Base-by-base conservation (phyloP, 2,888 invertebrate genomes). In the Agriopis aurantiaria region DNA sequence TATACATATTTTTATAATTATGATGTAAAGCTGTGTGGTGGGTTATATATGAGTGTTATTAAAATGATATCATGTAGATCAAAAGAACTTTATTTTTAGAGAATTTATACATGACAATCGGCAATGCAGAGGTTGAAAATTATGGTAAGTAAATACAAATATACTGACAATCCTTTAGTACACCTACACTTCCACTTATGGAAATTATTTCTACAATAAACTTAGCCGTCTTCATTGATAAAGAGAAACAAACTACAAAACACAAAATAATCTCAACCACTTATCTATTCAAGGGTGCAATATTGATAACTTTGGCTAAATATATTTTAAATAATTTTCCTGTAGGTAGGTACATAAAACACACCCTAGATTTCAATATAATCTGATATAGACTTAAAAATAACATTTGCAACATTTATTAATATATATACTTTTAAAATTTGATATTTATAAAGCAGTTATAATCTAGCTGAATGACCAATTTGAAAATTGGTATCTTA, bases 1-100 rank as follows among this genome's bases (percentile, higher is more conserved):
- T 41, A 12, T 55, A 41, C 6, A 8, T 56, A 41, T 56, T 43
- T 56, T 14, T n/a, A n/a, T 56, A 10, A 40, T 1, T 41, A 14
- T 43, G 56, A 56, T 56, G 14, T 56, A 12, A 52, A 55, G n/a
- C 40, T 61, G 9, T 52, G 55, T 14, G 23, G 12, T 55, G 55
- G 68, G 60, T 68, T 70, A 57, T 55, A 46, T 68, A 52, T 68
- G 40, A 66, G n/a, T 33, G 33, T 53, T 53, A 53, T 62, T 65
- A 58, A 69, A 69, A 66, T 70, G 58, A 49, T 58, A 59, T 10
- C 17, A 23, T 66, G 78, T 90, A 94, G 95, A 94, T 94, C 94
- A 94, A 95, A 95, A 94, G 93, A 94, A 94, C 93, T 95, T 95
- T 94, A 94, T 93, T 94, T 94, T 93, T 91, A 92, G 90, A 93